phyloP scores from a whole-genome alignment of 2,888 invertebrate species.

The Diarsia mendica region DNA sequence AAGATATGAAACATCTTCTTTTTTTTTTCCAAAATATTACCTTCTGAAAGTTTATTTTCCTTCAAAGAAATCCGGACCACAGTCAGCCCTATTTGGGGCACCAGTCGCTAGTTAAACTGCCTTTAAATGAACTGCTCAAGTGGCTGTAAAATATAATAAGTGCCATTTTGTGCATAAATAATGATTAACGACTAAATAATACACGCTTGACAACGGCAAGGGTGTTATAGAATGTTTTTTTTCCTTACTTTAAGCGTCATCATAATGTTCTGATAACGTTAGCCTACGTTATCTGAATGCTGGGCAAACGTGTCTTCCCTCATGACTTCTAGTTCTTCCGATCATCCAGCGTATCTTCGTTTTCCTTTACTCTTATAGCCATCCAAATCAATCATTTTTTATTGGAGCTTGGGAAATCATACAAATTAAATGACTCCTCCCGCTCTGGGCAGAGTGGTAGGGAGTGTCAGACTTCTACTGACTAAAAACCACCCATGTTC shows the following conservation, averaged over 20 bases:
- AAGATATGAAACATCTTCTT: background rate
- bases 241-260: background rate
- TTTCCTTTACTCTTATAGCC: too few relatives aligned
- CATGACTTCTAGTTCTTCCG: background rate
- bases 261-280: background rate
- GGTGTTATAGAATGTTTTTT: too few relatives aligned
- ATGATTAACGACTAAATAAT: constrained; percentile 22
- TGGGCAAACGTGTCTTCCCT: background rate
- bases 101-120: constrained; percentile 9
- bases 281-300: background rate
- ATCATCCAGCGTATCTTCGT: background rate
- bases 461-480: too few relatives aligned
- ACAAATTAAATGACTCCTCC: too few relatives aligned
- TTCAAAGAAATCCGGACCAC: background rate
- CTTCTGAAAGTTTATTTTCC: background rate
- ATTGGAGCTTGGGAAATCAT: too few relatives aligned
- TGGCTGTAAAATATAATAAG: constrained; percentile 28
- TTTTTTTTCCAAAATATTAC: background rate
- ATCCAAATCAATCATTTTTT: too few relatives aligned
- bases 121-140: constrained; percentile 45
- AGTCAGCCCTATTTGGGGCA: constrained; percentile 33
- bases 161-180: constrained; percentile 30
- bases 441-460: too few relatives aligned
- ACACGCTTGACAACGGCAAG: too few relatives aligned
- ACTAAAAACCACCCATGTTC: too few relatives aligned